These are phyloP conservation scores for Asbolus verrucosus DNA, from an alignment of 1,140 invertebrate species.

Conservation along the genomic window DNA sequence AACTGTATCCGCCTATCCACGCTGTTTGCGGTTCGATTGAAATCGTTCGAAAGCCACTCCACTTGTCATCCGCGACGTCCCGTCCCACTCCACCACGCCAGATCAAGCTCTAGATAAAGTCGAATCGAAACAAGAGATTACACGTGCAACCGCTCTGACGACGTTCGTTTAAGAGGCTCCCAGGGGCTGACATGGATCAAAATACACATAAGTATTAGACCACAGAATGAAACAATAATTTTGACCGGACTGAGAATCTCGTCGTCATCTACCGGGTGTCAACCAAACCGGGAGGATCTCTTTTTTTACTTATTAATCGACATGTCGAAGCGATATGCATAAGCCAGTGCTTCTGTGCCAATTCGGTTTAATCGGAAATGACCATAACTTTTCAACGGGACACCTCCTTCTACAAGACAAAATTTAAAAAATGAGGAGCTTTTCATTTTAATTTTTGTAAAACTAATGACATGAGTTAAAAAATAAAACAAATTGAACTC, in stretches of 20 bases:
- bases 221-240: constrained; percentile 34
- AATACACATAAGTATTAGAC: constrained; percentile 35
- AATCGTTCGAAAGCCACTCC: constrained; percentile 57
- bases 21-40: constrained; percentile 58
- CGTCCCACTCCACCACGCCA: constrained; percentile 46
- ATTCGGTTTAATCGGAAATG: too few relatives aligned
- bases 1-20: constrained; percentile 43
- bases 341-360: too few relatives aligned
- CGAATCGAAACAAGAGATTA: constrained; percentile 58
- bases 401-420: too few relatives aligned
- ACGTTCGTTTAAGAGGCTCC: constrained; percentile 43
- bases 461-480: too few relatives aligned
- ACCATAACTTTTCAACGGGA: too few relatives aligned
- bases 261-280: not conserved
- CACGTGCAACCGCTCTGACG: constrained; percentile 49
- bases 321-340: too few relatives aligned
- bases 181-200: constrained; percentile 47
- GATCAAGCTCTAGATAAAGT: constrained; percentile 57
- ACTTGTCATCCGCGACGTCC: constrained; percentile 54
- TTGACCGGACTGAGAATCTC: constrained; percentile 30
- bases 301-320: too few relatives aligned
- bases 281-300: too few relatives aligned
- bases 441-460: too few relatives aligned
- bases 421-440: too few relatives aligned
- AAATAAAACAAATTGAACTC: too few relatives aligned